Percentiles rank a stretch among this genome's conserved stretches.
Conservation (phyloP, 2,797 vertebrate species). For the Lophius americanus region DNA sequence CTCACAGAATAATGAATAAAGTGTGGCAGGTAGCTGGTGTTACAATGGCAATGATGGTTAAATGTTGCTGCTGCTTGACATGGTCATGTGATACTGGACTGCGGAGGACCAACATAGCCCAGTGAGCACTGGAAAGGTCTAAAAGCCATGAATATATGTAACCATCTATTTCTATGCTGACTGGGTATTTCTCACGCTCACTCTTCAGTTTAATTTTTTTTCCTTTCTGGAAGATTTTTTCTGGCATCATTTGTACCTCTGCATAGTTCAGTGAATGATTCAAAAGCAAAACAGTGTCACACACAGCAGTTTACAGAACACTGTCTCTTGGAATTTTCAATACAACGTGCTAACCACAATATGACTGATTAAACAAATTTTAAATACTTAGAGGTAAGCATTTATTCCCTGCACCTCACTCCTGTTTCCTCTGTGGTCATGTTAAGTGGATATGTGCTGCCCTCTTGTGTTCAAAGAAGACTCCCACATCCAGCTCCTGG, state of each 20-base stretch:
- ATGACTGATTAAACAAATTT: conserved; percentile 25
- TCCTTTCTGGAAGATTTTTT: not conserved
- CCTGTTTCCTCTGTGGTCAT: not conserved
- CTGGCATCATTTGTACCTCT: conserved; percentile 1
- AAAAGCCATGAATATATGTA: conserved; percentile 66
- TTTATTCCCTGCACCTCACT: not conserved
- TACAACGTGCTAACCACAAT: conserved; percentile 20
- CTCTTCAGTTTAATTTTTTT: not conserved
- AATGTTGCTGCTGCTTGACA: conserved; percentile 44
- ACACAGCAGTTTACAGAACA: not conserved
- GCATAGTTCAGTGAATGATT: too few relatives aligned
- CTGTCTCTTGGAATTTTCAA: not conserved
- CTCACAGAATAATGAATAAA: not conserved
- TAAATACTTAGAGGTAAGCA: conserved; percentile 21
- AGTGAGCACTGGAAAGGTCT: conserved; percentile 60
- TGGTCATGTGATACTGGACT: conserved; percentile 61
- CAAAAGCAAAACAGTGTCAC: too few relatives aligned
- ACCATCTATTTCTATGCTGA: conserved; percentile 69
- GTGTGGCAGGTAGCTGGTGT: conserved; percentile 30
- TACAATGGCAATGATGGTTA: conserved; percentile 56
- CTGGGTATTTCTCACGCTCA: conserved; percentile 26
- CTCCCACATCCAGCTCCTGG: not conserved
- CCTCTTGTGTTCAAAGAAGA: conserved; percentile 56
- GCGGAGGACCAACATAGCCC: conserved; percentile 40
- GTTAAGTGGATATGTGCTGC: conserved; percentile 39